Evolutionary conservation across 1,140 invertebrate genomes (phyloP), one percentile per base, ranked within the genome.

Genomic region (Papilio machaon): DNA sequence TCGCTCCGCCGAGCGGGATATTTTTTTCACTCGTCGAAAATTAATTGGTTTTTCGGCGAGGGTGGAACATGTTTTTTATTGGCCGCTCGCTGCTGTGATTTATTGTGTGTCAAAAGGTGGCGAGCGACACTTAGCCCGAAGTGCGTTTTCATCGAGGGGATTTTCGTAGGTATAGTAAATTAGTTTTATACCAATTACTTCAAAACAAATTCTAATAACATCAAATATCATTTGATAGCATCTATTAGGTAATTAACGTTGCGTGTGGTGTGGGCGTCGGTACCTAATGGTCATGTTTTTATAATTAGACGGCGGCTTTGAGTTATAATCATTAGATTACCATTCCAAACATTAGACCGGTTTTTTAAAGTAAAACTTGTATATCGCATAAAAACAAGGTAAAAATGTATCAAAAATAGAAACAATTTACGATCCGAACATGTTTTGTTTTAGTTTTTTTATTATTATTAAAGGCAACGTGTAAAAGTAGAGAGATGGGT

Each of bases 61-160:
- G 93, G 91, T 92, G 90, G 88, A 94, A 94, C 92, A 93, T 92
- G 93, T 94, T 94, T 94, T 94, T 93, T 94, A 93, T 94, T 94
- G 91, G 91, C 90, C 91, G 90, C 89, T 92, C 90, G 91, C 89
- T 86, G 87, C 88, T 87, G 88, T 94, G 92, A 94, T 94, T 94
- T 94, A 94, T 94, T 90, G 90, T 94, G 91, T 93, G 92, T 94
- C 92, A 92, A 91, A 93, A 93, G 92, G 93, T 92, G 92, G 91
- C 89, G 91, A 92, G 87, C 89, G 90, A 88, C 92, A 94, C 91
- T 94, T 94, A 94, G 88, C 83, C 88, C 82, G 81, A 85, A 92
- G 90, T 89, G 89, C 87, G 90, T 91, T 92, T 87, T 91, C 88
- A 88, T 83, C 81, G 85, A 86, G 84, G 86, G 84, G 85, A 86